These are phyloP conservation scores for Xestia c-nigrum DNA, from an alignment of 2,888 invertebrate species.

Conservation along the genomic window DNA sequence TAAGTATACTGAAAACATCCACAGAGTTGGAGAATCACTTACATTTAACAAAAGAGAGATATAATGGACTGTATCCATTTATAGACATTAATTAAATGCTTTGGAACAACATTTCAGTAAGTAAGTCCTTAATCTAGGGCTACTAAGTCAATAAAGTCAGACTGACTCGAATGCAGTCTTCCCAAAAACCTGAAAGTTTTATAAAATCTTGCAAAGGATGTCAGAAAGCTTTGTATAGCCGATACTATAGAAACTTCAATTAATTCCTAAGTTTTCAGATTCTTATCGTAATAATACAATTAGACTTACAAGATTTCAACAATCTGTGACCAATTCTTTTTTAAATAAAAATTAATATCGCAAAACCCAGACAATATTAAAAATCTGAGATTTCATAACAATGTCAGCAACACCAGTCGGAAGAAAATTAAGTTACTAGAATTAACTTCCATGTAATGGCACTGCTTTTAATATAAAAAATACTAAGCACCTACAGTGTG, in stretches of 20 bases:
- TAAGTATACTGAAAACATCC: constrained; percentile 54
- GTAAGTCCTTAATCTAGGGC: constrained; percentile 52
- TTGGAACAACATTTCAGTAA: constrained; percentile 72
- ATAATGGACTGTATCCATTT: constrained; percentile 52
- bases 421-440: constrained; percentile 75
- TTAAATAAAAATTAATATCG: constrained; percentile 62
- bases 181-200: constrained; percentile 1
- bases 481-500: constrained; percentile 78
- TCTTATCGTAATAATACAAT: constrained; percentile 66
- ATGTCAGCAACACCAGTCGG: constrained; percentile 76
- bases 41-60: constrained; percentile 69
- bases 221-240: constrained; percentile 33
- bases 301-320: constrained; percentile 55
- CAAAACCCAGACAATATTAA: constrained; percentile 64
- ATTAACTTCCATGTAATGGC: constrained; percentile 81
- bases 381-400: constrained; percentile 75
- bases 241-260: constrained; percentile 42
- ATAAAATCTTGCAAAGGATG: constrained; percentile 18
- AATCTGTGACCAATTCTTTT: constrained; percentile 66
- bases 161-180: constrained; percentile 23
- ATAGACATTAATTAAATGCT: constrained; percentile 78
- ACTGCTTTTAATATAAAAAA: constrained; percentile 78
- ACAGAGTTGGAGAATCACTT: constrained; percentile 50
- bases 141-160: constrained; percentile 47
- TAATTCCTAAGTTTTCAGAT: constrained; percentile 53